These are phyloP conservation scores for Choloepus didactylus DNA, from an alignment of 2,797 vertebrate genomes.

Conservation along the genomic window DNA sequence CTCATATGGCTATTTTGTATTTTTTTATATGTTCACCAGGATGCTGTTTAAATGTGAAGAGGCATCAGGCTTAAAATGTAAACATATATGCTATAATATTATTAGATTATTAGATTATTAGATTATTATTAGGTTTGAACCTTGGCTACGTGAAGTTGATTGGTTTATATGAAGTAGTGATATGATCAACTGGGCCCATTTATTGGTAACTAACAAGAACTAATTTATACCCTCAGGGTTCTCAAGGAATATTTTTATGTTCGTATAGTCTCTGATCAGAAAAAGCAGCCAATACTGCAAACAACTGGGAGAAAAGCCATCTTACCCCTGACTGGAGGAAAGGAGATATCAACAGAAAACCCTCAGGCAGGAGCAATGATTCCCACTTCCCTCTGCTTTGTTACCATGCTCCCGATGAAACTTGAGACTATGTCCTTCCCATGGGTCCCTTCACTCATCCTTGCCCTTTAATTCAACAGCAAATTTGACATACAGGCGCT, in stretches of 20 bases:
- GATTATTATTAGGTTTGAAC: neutral
- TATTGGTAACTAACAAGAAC: neutral
- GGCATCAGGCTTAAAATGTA: neutral
- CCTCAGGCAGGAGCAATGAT: neutral
- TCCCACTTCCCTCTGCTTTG: neutral
- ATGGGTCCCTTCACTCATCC: fast-evolving
- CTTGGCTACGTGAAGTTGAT: neutral
- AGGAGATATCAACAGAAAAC: neutral
- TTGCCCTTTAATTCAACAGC: neutral
- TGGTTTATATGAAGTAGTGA: neutral
- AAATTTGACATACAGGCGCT: neutral
- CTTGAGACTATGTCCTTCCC: neutral
- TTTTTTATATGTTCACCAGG: neutral
- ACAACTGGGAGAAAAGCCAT: neutral
- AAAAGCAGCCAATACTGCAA: neutral
- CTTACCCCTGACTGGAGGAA: neutral
- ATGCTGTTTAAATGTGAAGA: neutral
- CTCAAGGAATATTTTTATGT: neutral
- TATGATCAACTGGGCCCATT: neutral
- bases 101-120: neutral
- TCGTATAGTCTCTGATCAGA: neutral
- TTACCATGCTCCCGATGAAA: neutral
- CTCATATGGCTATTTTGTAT: neutral
- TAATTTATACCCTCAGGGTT: neutral
- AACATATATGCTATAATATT: neutral